Evolutionary conservation across 1,140 invertebrate species (phyloP).

Genomic region (Drosophila lacteicornis): DNA sequence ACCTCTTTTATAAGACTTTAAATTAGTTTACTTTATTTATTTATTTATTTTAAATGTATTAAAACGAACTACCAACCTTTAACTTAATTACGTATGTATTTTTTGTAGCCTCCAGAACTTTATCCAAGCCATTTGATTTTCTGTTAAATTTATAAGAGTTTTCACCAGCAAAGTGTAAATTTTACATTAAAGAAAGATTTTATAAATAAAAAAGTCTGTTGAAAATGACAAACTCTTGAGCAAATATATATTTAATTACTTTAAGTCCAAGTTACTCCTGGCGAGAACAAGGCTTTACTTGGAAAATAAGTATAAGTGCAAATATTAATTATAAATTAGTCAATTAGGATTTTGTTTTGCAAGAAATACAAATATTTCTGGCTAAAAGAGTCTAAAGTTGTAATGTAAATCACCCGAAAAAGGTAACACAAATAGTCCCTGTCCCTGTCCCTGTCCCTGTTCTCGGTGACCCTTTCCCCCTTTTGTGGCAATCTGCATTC

Average conservation of each 20-base stretch:
- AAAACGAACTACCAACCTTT: no score
- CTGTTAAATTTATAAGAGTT: neutral
- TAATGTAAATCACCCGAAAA: neutral
- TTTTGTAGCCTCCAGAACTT: no score
- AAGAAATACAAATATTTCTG: constrained; percentile 9
- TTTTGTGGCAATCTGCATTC: constrained; percentile 28
- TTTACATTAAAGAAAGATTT: neutral
- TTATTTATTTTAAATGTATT: no score
- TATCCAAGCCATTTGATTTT: no score
- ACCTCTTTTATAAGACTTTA: neutral
- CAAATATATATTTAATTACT: neutral
- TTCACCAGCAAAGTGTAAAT: neutral
- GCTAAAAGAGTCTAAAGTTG: neutral
- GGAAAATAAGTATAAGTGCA: no score
- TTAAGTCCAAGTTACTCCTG: neutral
- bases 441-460: neutral
- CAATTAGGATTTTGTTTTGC: constrained; percentile 1
- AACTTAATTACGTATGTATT: no score
- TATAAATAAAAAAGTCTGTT: neutral
- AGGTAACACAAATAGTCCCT: neutral
- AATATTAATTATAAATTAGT: neutral
- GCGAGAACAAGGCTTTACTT: neutral
- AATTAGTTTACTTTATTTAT: neutral
- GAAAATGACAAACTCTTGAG: no score
- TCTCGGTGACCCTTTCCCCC: no score